phyloP scores from a whole-genome alignment of 35 echinoderm and acorn worm species.

The Lytechinus variegatus region DNA sequence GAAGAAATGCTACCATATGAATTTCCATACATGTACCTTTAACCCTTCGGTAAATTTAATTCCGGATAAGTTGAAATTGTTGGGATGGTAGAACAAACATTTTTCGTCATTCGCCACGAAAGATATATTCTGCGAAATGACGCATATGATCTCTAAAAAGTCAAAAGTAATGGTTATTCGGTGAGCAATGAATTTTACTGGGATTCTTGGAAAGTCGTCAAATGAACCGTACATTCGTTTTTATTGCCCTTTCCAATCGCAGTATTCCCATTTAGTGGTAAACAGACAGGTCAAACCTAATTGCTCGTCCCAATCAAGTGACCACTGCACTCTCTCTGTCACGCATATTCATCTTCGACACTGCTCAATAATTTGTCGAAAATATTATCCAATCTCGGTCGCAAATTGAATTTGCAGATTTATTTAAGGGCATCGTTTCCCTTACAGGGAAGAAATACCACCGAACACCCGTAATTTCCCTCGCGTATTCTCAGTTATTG shows the following conservation, averaged over 20 bases:
- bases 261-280: background rate
- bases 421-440: background rate
- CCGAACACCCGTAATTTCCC: background rate
- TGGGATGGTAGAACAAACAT: background rate
- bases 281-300: background rate
- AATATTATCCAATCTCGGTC: conserved; percentile 13
- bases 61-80: too few relatives aligned
- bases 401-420: background rate
- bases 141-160: background rate
- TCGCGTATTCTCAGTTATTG: background rate
- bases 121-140: background rate
- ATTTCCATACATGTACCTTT: too few relatives aligned
- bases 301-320: background rate
- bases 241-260: background rate
- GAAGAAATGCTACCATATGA: too few relatives aligned
- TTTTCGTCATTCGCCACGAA: background rate
- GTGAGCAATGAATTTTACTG: background rate
- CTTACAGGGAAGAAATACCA: background rate
- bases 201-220: too few relatives aligned
- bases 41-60: too few relatives aligned
- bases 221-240: background rate
- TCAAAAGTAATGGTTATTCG: background rate
- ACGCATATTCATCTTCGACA: background rate
- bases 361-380: background rate
- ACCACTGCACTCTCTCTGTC: background rate